Evolutionary conservation across 1,140 invertebrate species (phyloP).

Genomic region (Eupeodes corollae): DNA sequence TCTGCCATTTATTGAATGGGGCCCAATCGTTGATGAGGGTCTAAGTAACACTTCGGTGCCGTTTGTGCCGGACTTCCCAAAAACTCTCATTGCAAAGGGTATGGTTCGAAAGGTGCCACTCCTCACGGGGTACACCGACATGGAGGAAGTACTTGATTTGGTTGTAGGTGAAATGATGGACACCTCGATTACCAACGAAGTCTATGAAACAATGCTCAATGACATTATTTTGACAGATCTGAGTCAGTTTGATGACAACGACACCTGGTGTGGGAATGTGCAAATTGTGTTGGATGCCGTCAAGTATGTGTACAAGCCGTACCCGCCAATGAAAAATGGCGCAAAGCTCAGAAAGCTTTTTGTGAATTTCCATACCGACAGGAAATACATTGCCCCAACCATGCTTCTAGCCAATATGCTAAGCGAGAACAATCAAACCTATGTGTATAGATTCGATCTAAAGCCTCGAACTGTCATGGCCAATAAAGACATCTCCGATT

Average conservation of each 20-base stretch:
- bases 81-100: slow-evolving; percentile 46
- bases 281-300: slow-evolving; percentile 60
- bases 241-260: slow-evolving; percentile 27
- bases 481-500: slow-evolving; percentile 52
- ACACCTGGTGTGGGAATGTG: slow-evolving; percentile 53
- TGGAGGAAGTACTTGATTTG: slow-evolving; percentile 58
- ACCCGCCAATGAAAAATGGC: slow-evolving; percentile 48
- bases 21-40: slow-evolving; percentile 58
- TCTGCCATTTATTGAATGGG: slow-evolving; percentile 55
- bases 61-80: slow-evolving; percentile 54
- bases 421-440: slow-evolving; percentile 47
- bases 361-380: slow-evolving; percentile 58
- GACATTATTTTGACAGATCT: slow-evolving; percentile 49
- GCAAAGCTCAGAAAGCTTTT: slow-evolving; percentile 47
- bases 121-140: slow-evolving; percentile 61
- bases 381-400: slow-evolving; percentile 56
- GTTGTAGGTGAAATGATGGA: slow-evolving; percentile 45
- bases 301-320: slow-evolving; percentile 58
- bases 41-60: slow-evolving; percentile 53
- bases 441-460: slow-evolving; percentile 63
- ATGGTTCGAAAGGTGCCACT: slow-evolving; percentile 53
- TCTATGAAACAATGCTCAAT: slow-evolving; percentile 49
- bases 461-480: slow-evolving; percentile 52
- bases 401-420: slow-evolving; percentile 52
- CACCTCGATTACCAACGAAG: slow-evolving; percentile 40